Evolutionary conservation across 1,140 invertebrate species (phyloP), one percentile per base, ranked within the genome.

Genomic region (Yoshiicerus persimilis): DNA sequence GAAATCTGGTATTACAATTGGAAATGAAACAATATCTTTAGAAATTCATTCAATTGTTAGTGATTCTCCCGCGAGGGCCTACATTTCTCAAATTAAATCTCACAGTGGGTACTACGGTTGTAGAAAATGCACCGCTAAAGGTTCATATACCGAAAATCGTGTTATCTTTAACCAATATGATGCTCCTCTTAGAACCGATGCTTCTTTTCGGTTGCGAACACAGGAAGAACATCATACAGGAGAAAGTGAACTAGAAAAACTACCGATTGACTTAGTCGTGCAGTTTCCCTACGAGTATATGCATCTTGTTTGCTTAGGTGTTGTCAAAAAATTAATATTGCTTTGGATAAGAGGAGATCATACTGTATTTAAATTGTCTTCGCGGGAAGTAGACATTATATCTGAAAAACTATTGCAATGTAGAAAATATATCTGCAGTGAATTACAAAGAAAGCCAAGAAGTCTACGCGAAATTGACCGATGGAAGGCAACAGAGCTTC

Each of bases 51-150:
- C 84, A 70, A 75, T 92, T 25, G 88, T 92, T 30, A 92, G 91
- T 89, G 92, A 92, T 91, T 89, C 91, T 2, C 92, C 91, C 4
- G 92, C 91, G 1, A 70, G 90, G 27, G 90, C 91, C 27, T 92
- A 91, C 87, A 88, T 92, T 1, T 90, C 91, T 36, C 16, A 87
- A 10, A 90, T 90, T 8, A 92, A 92, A 89, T 88, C 88, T 27
- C 91, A 91, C 75, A 89, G 75, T 47, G 92, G 91, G 6, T 92
- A 90, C 77, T 86, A 89, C 88, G 91, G 90, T 4, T 92, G 92
- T 90, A 90, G 91, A 25, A 91, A 91, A 77, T 92, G 92, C 62
- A 86, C 39, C 27, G 70, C 34, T 0, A 32, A 36, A 34, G 70
- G 70, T 1, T 9, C 4, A 34, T 77, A 77, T n/a, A 34, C 34